These are phyloP conservation scores for Halcyon leucocephala DNA, from an alignment of 2,797 vertebrate species.

Conservation along the genomic window DNA sequence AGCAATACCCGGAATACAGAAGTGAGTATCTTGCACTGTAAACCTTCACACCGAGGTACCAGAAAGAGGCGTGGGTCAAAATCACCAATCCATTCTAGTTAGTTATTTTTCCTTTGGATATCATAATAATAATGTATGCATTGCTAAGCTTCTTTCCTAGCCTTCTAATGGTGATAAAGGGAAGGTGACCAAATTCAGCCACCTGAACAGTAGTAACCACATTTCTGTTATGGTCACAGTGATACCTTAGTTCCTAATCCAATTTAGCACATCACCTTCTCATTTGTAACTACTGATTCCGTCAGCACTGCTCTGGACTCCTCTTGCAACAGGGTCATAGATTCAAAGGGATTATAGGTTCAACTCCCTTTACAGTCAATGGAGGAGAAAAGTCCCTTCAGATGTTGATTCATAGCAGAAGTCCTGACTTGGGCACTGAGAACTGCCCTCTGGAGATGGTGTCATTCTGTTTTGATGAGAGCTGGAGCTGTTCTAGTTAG, in stretches of 20 bases:
- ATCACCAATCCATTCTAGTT: background rate
- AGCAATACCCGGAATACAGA: background rate
- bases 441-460: background rate
- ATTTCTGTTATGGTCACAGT: background rate
- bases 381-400: background rate
- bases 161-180: background rate
- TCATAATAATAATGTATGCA: background rate
- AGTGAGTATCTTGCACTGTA: background rate
- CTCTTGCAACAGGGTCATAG: background rate
- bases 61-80: background rate
- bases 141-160: background rate
- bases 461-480: accelerated
- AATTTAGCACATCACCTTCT: background rate
- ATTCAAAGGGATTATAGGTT: background rate
- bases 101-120: background rate
- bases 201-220: background rate
- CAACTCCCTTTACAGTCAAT: background rate
- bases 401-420: accelerated
- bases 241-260: background rate
- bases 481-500: background rate
- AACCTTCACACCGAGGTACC: background rate
- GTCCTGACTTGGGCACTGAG: background rate
- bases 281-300: background rate
- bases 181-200: background rate
- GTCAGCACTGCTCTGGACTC: background rate